phyloP scores from a whole-genome alignment of 2,113 vertebrate genomes.

The Euleptes europaea region DNA sequence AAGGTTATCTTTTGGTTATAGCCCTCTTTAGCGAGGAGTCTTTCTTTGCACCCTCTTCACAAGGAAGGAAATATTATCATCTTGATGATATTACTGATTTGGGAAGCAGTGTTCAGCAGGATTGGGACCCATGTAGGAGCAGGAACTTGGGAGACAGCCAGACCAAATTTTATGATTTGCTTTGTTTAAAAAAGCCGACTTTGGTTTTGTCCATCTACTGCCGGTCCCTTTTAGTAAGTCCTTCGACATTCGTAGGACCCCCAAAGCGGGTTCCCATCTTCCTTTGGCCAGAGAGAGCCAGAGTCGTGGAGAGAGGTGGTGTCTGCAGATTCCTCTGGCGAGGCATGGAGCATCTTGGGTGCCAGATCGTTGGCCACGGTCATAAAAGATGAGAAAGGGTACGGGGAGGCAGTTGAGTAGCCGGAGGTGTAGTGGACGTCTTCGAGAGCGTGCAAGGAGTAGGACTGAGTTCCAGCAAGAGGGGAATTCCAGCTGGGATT shows the following conservation, averaged over 20 bases:
- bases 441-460: conserved; percentile 84
- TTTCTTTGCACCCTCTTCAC: not conserved
- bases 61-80: too few relatives aligned
- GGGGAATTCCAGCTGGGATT: conserved; percentile 73
- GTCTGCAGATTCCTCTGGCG: conserved; percentile 75
- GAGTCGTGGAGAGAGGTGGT: conserved; percentile 58
- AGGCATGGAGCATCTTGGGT: conserved; percentile 75
- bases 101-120: not conserved
- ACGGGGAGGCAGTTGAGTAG: conserved; percentile 74
- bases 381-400: conserved; percentile 80
- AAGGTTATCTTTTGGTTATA: not conserved
- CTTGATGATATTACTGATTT: not conserved
- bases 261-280: conserved; percentile 81
- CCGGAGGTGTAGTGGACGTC: conserved; percentile 82
- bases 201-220: not conserved
- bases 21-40: too few relatives aligned
- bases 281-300: conserved; percentile 81
- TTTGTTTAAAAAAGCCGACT: fast-evolving
- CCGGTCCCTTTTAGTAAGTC: conserved; percentile 73
- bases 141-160: too few relatives aligned
- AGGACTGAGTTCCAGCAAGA: conserved; percentile 77
- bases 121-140: too few relatives aligned
- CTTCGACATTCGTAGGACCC: conserved; percentile 83
- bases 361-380: conserved; percentile 75
- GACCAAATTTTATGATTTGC: not conserved